Evolutionary conservation across 92 coral and sea anemone genomes (phyloP), one percentile per base, ranked within the genome.

Genomic region (Metridium senile): DNA sequence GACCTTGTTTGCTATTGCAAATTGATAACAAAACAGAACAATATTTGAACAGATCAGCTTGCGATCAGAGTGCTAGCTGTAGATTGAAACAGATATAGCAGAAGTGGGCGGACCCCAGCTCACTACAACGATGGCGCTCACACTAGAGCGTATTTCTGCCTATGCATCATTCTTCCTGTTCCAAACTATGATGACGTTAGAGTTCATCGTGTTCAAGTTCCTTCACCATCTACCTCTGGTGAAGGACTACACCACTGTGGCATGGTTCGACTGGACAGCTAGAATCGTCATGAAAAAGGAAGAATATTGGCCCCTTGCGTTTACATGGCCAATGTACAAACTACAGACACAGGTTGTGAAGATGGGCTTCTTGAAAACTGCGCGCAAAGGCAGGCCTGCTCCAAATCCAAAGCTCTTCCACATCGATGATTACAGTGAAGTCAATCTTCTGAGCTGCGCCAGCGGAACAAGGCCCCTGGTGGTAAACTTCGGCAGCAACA

Each of bases 401-500:
- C 93, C 85, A 26, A 88, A 93, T 76, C 82, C 84, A 32, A 62
- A 49, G 53, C 66, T 93, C 11, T 64, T 89, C 30, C 62, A 87
- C 9, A 52, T 77, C 6, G 90, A 88, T 29, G 89, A 87, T 1
- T 71, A 71, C 45, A 59, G 33, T 30, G 71, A 72, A n/a, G 82
- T 63, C 23, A 81, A 74, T 27, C 82, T 93, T 53, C 57, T 91
- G 49, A 89, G 87, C 30, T 74, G 85, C 64, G 77, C 79, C 0
- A 85, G 65, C 59, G 90, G 74, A 16, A 83, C 54, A 0, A 84
- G 93, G 0, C 97, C 97, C 1, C 73, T 93, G 59, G 88, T 93
- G 49, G 65, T 93, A 61, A 88, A 88, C 72, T 91, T 93, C 70
- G 98, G 98, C 8, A 93, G 93, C 32, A 68, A 74, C 8, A 80